Base-by-base conservation (phyloP, 1,140 invertebrate species). In the Argopecten irradians region DNA sequence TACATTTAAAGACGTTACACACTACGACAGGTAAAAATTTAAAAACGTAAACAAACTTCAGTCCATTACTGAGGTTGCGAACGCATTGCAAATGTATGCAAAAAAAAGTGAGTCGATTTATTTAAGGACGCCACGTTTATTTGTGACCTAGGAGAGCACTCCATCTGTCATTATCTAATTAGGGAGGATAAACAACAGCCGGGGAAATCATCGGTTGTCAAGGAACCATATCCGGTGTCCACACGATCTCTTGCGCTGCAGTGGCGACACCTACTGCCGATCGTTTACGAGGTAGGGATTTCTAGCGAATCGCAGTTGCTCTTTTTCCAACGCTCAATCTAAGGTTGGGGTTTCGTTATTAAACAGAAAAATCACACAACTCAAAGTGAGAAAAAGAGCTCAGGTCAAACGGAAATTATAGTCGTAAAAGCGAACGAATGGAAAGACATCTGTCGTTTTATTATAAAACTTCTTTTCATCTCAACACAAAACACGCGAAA, bases 361-460 rank as follows among this genome's bases (percentile, higher is more conserved):
- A 71, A 28, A 71, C 22, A 16, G n/a, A 28, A 71, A 71, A 71
- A 71, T 16, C n/a, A 46, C 19, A 46, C 43, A 46, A 46, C 43
- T 46, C 43, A 46, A 46, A 46, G 43, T 46, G 43, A 46, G 43
- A 46, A 11, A 46, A 46, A 11, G 43, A 46, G 43, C 55, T 71
- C 11, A 28, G 55, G 55, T 71, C 55, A 71, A 71, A 71, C 55
- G 55, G 55, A 71, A 71, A 71, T 71, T 71, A 71, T n/a, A 71
- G 55, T 71, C 55, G 55, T 71, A 71, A 71, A 71, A 71, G 13
- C 22, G 55, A 71, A 71, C 55, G 55, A 71, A 16, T 71, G 55
- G n/a, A 71, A 71, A 71, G 55, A 71, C 55, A 71, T 71, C 55
- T 71, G 55, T 71, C 55, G 55, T 71, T 71, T 71, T 71, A 71